Evolutionary conservation across 2,113 vertebrate species (phyloP).

Genomic region (Neolamprologus caudopunctatus): DNA sequence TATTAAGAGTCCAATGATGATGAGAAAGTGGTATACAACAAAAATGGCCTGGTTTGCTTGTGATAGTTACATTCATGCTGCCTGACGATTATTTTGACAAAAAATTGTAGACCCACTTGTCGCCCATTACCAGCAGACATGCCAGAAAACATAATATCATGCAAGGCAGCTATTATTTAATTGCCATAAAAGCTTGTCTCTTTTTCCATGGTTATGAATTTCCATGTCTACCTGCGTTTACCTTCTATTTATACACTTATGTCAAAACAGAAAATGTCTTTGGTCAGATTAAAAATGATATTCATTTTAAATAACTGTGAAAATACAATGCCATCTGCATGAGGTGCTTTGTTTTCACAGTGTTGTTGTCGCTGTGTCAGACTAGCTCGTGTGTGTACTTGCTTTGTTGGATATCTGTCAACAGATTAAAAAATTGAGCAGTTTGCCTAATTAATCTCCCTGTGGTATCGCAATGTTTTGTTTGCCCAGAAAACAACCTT

Average conservation of each 20-base stretch:
- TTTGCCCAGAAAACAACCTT: conserved; percentile 39
- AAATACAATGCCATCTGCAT: background rate
- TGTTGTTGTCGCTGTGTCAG: background rate
- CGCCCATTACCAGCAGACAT: background rate
- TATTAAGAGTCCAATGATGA: background rate
- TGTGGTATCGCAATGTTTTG: conserved; percentile 14
- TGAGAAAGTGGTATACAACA: background rate
- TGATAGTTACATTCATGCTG: background rate
- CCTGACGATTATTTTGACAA: background rate
- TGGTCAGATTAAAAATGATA: background rate
- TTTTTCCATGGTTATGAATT: background rate
- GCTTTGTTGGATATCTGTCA: conserved; percentile 48
- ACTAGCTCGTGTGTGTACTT: background rate
- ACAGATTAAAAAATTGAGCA: conserved; percentile 25
- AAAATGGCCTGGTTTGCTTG: background rate
- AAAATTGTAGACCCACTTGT: background rate
- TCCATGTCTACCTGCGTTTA: background rate
- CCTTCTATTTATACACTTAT: background rate
- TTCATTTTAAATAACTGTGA: background rate
- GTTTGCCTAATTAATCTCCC: conserved; percentile 52
- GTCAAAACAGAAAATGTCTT: background rate
- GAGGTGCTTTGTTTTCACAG: background rate
- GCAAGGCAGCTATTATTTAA: background rate
- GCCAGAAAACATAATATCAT: background rate
- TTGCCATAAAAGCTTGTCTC: background rate